These are phyloP conservation scores for Clupea harengus DNA, from an alignment of 2,113 vertebrate genomes.

Conservation along the genomic window DNA sequence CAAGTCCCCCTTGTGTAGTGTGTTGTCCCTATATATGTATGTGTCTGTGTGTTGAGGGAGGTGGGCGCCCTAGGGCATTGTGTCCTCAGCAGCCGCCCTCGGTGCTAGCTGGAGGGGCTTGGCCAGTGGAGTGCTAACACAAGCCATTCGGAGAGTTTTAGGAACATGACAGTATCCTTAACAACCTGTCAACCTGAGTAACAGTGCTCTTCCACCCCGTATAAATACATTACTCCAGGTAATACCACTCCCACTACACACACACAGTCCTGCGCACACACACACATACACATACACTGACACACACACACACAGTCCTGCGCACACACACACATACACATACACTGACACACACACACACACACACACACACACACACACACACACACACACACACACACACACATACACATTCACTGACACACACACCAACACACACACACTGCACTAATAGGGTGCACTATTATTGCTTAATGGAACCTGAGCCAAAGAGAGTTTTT, in stretches of 20 bases:
- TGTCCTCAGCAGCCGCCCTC: neutral
- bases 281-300: neutral
- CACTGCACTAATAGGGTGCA: constrained; percentile 58
- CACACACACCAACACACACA: constrained; percentile 44
- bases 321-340: neutral
- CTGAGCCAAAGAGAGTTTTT: constrained; percentile 59
- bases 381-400: neutral
- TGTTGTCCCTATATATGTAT: constrained; percentile 18
- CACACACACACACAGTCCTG: no score
- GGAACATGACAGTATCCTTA: constrained; percentile 60
- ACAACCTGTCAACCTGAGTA: constrained; percentile 67
- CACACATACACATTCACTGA: constrained; percentile 8
- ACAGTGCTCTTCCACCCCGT: constrained; percentile 56
- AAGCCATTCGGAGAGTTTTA: constrained; percentile 47
- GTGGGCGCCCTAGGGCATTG: constrained; percentile 28
- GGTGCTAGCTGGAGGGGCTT: neutral
- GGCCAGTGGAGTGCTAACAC: constrained; percentile 37
- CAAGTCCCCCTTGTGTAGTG: neutral
- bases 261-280: neutral
- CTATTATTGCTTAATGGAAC: constrained; percentile 72
- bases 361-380: neutral
- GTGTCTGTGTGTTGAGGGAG: constrained; percentile 22
- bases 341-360: neutral
- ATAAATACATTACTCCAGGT: constrained; percentile 52
- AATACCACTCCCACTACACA: neutral